These are phyloP conservation scores for Talpa occidentalis DNA, from an alignment of 2,113 vertebrate genomes.

Conservation along the genomic window DNA sequence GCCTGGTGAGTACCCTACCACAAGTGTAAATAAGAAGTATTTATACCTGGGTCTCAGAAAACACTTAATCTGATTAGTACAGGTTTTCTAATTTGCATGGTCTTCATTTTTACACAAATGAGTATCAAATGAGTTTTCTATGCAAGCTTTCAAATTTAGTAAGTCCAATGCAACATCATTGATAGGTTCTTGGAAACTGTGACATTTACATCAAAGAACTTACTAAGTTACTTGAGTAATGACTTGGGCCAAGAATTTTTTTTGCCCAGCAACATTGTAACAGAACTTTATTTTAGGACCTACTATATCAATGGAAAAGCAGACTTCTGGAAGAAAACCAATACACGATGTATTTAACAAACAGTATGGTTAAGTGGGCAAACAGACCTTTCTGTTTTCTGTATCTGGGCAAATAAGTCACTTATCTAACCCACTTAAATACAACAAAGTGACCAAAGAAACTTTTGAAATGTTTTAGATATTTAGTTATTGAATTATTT, in stretches of 20 bases:
- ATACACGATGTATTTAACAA: neutral
- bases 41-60: neutral
- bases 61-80: neutral
- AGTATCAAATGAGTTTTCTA: neutral
- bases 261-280: neutral
- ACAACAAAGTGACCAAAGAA: neutral
- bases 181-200: neutral
- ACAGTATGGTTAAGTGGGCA: neutral
- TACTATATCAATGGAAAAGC: neutral
- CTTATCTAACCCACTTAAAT: neutral
- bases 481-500: neutral
- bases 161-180: neutral
- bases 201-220: no score
- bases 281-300: no score
- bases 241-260: neutral
- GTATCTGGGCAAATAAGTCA: neutral
- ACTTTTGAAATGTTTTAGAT: neutral
- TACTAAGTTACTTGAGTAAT: neutral
- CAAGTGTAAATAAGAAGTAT: neutral
- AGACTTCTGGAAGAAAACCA: neutral
- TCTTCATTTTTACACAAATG: neutral
- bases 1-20: conserved; percentile 88
- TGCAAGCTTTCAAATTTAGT: neutral
- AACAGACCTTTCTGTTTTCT: neutral
- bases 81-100: neutral